These are phyloP conservation scores for Watsonalla cultraria DNA, from an alignment of 2,888 invertebrate species.

Conservation along the genomic window DNA sequence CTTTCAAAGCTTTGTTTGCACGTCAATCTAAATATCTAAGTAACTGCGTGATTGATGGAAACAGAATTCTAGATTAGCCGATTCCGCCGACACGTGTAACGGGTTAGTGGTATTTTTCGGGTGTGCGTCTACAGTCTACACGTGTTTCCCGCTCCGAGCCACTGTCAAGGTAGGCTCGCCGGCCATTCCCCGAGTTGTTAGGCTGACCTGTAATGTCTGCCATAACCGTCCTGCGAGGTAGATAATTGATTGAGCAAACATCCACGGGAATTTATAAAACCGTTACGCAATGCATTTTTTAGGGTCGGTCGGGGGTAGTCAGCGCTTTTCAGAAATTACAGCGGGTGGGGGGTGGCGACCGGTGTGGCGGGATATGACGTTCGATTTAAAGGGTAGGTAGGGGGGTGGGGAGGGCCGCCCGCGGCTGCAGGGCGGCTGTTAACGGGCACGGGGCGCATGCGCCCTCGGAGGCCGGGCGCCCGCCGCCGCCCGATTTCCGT, in stretches of 20 bases:
- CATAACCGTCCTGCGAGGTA: slow-evolving; percentile 34
- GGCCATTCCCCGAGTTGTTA: background rate
- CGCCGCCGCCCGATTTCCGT: slow-evolving; percentile 79
- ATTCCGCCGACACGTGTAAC: too few relatives aligned
- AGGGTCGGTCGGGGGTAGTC: slow-evolving; percentile 70
- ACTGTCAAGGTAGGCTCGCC: background rate
- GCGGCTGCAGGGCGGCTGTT: slow-evolving; percentile 73
- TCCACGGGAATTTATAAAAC: slow-evolving; percentile 61
- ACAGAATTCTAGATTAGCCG: too few relatives aligned
- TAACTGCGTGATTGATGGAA: too few relatives aligned
- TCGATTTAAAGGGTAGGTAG: slow-evolving; percentile 75
- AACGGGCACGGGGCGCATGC: slow-evolving; percentile 78
- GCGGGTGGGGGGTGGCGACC: slow-evolving; percentile 56
- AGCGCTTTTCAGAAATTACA: slow-evolving; percentile 75
- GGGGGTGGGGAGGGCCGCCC: slow-evolving; percentile 35
- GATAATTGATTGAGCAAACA: slow-evolving; percentile 74
- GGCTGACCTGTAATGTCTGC: background rate
- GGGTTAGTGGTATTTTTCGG: too few relatives aligned
- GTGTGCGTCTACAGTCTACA: too few relatives aligned
- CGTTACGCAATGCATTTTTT: slow-evolving; percentile 79
- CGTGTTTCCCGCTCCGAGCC: too few relatives aligned
- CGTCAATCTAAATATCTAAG: too few relatives aligned
- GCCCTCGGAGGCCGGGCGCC: slow-evolving; percentile 49
- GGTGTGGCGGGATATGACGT: slow-evolving; percentile 74
- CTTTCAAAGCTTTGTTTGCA: too few relatives aligned